phyloP scores from a whole-genome alignment of 2,797 vertebrate species.

The Phalloptychus januarius region DNA sequence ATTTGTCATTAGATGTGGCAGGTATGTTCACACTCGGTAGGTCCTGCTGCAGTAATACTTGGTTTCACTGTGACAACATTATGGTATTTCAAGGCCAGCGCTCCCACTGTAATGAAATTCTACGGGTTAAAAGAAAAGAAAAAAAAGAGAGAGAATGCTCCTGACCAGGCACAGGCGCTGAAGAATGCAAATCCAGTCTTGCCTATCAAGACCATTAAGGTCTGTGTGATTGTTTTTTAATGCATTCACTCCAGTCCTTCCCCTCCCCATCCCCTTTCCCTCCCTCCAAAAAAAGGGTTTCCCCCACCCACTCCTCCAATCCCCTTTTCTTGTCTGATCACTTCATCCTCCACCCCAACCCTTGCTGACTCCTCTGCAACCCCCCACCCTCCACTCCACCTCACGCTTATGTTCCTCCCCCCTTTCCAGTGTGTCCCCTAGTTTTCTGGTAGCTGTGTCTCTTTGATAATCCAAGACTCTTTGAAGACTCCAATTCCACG shows the following conservation, averaged over 20 bases:
- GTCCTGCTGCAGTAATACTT: constrained; percentile 69
- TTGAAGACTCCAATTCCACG: constrained; percentile 83
- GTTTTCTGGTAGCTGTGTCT: constrained; percentile 82
- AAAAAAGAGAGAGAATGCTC: constrained; percentile 13
- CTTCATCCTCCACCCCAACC: constrained; percentile 78
- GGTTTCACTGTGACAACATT: constrained; percentile 76
- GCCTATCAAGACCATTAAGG: constrained; percentile 74
- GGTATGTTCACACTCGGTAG: constrained; percentile 76
- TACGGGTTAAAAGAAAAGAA: constrained; percentile 22
- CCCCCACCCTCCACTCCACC: constrained; percentile 21
- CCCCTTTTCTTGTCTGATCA: constrained; percentile 73
- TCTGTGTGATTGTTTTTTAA: constrained; percentile 74
- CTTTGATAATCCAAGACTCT: constrained; percentile 83
- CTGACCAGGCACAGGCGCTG: constrained; percentile 56
- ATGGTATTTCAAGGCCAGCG: constrained; percentile 74
- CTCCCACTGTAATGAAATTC: constrained; percentile 65
- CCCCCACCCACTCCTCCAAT: constrained; percentile 12
- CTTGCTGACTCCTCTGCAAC: constrained; percentile 70
- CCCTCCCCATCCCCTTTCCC: constrained; percentile 2
- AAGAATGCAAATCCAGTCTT: constrained; percentile 71
- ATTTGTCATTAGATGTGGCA: constrained; percentile 83
- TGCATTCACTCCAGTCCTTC: constrained; percentile 56
- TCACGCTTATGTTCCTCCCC: constrained; percentile 73
- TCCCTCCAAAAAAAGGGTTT: constrained; percentile 71
- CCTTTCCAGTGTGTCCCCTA: constrained; percentile 75